Base-by-base conservation (phyloP, 2,113 vertebrate species). In the Catharus bicknelli region DNA sequence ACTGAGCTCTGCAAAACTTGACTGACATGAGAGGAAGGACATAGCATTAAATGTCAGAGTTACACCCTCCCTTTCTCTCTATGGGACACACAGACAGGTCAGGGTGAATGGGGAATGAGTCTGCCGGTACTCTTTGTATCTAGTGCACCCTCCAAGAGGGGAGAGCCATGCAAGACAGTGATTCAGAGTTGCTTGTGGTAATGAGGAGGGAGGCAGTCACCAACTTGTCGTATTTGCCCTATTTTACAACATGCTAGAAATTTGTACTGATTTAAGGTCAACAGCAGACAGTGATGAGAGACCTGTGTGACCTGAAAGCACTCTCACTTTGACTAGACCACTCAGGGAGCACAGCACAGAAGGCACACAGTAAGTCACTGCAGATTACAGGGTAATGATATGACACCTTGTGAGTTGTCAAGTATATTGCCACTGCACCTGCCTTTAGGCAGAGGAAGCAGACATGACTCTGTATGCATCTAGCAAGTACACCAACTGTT, bases 311-410 rank as follows among this genome's bases (percentile, higher is more conserved):
- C 88, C 83, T 90, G 21, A 50, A 75, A 95, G 20, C 84, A 22
- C 48, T 76, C 48, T 93, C 32, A 23, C 78, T 91, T 64, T 48
- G 70, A 69, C 55, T 64, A 19, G 74, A 87, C 64, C 32, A 13
- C 55, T 74, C 2, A 0, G 48, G 18, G n/a, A 87, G 78, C 34
- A 38, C 48, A 74, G 90, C 76, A 42, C 70, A 93, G 79, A 85
- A 96, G 73, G 59, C 90, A 40, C 59, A 34, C 69, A 88, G 36
- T 34, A 53, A 93, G 38, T 90, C 43, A 67, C 51, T 63, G 76
- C 23, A 92, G 75, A 92, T 94, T 87, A 85, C 67, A 95, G 72
- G 68, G 81, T 83, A 95, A 96, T 83, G 73, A 72, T 85, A 43
- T 10, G 78, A 90, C 89, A 91, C 86, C 72, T 95, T 86, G 78